Evolutionary conservation across 2,113 vertebrate species (phyloP).

Genomic region (Planiliza haematocheilus): DNA sequence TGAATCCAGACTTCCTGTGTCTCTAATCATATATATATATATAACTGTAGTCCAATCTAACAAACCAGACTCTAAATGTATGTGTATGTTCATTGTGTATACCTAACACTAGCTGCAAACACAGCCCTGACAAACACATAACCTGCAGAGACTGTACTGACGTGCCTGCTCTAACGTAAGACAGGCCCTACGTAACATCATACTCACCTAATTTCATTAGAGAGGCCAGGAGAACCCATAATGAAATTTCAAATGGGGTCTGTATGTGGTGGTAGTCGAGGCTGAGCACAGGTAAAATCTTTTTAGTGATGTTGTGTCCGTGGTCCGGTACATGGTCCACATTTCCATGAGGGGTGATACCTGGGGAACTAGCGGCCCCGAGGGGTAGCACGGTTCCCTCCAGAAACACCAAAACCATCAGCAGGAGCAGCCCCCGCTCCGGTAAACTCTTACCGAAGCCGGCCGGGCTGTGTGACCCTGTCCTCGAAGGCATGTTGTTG

Average conservation of each 20-base stretch:
- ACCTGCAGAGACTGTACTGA: constrained; percentile 21
- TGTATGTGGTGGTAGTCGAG: constrained; percentile 86
- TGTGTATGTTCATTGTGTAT: too few relatives aligned
- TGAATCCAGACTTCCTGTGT: too few relatives aligned
- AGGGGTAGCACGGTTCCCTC: constrained; percentile 52
- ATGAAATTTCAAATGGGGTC: constrained; percentile 89
- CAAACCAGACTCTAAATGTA: background rate
- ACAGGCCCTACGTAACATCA: background rate
- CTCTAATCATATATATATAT: too few relatives aligned
- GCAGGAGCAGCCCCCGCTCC: constrained; percentile 58
- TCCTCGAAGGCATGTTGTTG: constrained; percentile 45
- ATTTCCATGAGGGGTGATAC: background rate
- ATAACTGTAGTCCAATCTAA: background rate
- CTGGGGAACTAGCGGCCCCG: constrained; percentile 69
- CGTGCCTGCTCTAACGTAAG: background rate
- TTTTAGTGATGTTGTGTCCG: constrained; percentile 71
- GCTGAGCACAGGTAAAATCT: constrained; percentile 91
- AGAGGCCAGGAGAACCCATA: constrained; percentile 96
- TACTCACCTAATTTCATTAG: constrained; percentile 96
- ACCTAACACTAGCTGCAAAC: too few relatives aligned
- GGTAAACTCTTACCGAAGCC: constrained; percentile 18
- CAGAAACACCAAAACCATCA: constrained; percentile 63
- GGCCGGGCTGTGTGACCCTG: background rate
- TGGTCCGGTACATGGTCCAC: fast-evolving
- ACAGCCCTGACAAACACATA: constrained; percentile 1